Percentiles rank a stretch among this genome's conserved stretches.
Conservation (phyloP, 1,140 invertebrate species). For the Heliconius himera region DNA sequence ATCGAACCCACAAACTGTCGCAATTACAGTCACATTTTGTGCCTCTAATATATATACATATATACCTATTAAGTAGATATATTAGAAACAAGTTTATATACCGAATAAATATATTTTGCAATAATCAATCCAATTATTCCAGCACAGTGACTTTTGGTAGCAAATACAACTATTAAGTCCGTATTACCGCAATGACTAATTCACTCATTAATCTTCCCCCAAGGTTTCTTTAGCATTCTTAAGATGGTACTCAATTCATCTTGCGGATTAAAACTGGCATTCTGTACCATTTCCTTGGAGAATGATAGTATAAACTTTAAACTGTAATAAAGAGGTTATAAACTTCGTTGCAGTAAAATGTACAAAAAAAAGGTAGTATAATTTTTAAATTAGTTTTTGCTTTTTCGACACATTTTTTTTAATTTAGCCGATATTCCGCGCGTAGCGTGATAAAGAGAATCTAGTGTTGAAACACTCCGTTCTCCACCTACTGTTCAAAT, state of each 20-base stretch:
- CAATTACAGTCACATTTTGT: no score
- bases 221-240: slow-evolving; percentile 13
- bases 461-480: no score
- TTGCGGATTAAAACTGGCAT: slow-evolving; percentile 13
- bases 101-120: no score
- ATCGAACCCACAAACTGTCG: no score
- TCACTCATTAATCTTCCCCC: slow-evolving; percentile 1
- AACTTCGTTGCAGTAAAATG: neutral
- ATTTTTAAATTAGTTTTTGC: neutral
- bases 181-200: slow-evolving; percentile 2
- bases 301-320: slow-evolving; percentile 12
- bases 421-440: no score
- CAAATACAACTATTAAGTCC: slow-evolving; percentile 3
- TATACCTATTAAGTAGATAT: no score
- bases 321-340: slow-evolving; percentile 4
- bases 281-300: neutral
- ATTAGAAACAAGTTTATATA: no score
- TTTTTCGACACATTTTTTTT: neutral
- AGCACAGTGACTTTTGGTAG: neutral
- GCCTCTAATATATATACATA: no score
- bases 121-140: neutral
- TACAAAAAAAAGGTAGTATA: neutral
- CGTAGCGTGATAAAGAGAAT: no score
- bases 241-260: slow-evolving; percentile 12
- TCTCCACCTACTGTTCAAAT: no score